Conservation (phyloP, 1,140 invertebrate genomes). For the Scaptomyza hsui region DNA sequence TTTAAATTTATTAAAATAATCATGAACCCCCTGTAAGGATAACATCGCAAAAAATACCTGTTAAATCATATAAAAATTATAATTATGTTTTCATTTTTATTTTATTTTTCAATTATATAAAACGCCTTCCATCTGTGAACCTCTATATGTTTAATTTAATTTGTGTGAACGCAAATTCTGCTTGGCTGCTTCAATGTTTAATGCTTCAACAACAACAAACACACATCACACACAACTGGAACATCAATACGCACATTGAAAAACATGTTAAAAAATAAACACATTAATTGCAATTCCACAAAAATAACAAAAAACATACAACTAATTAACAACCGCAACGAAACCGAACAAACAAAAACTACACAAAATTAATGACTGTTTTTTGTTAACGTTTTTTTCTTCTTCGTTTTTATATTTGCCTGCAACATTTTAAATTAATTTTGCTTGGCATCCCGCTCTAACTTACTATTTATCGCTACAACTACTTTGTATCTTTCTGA, state of each 20-base stretch:
- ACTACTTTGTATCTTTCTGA: slow-evolving; percentile 28
- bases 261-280: slow-evolving; percentile 27
- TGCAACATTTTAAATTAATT: slow-evolving; percentile 55
- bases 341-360: slow-evolving; percentile 29
- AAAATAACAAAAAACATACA: slow-evolving; percentile 48
- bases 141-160: slow-evolving; percentile 29
- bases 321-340: slow-evolving; percentile 65
- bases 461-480: slow-evolving; percentile 18
- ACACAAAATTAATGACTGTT: slow-evolving; percentile 33
- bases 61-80: slow-evolving; percentile 24
- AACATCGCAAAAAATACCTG: slow-evolving; percentile 8
- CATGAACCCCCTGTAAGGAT: slow-evolving; percentile 1
- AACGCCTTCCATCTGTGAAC: slow-evolving; percentile 2
- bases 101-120: slow-evolving; percentile 35
- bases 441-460: slow-evolving; percentile 38
- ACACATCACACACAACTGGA: slow-evolving; percentile 27
- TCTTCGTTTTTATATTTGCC: slow-evolving; percentile 16
- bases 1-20: no score
- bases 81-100: slow-evolving; percentile 24
- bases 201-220: slow-evolving; percentile 46
- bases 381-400: slow-evolving; percentile 18
- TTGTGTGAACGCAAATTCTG: slow-evolving; percentile 43
- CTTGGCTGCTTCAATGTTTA: slow-evolving; percentile 52
- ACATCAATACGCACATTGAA: slow-evolving; percentile 28
- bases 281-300: slow-evolving; percentile 55